Percentiles rank a stretch among this genome's conserved stretches.
Conservation (phyloP, 2,888 invertebrate species). For the Pterobdella sp. region DNA sequence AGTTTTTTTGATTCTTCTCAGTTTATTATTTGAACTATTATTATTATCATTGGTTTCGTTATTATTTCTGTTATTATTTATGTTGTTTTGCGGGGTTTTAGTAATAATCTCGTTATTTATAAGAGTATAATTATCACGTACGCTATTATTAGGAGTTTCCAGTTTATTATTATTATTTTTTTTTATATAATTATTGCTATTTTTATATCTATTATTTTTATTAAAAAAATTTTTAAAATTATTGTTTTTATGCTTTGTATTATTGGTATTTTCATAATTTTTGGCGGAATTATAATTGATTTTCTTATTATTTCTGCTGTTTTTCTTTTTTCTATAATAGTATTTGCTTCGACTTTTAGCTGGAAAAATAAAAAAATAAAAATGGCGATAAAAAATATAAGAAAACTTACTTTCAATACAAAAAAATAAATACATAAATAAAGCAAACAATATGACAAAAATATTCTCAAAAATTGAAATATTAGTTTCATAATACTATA, state of each 20-base stretch:
- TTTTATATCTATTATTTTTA: conserved; percentile 4
- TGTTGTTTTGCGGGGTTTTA: conserved; percentile 2
- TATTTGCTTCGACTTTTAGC: not conserved
- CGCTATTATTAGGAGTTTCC: conserved; percentile 13
- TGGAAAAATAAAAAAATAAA: no score
- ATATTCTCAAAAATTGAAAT: not conserved
- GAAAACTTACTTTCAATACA: no score
- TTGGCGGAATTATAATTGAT: not conserved
- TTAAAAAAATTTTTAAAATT: not conserved
- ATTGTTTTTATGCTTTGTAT: not conserved
- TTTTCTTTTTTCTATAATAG: not conserved
- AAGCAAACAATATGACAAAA: no score
- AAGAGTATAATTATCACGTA: conserved; percentile 12
- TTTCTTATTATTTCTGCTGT: not conserved
- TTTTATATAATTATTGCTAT: conserved; percentile 11
- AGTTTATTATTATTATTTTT: conserved; percentile 13
- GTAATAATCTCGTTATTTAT: conserved; percentile 11
- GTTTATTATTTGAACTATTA: not conserved
- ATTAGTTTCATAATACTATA: no score
- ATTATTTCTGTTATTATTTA: conserved; percentile 17
- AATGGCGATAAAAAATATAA: no score
- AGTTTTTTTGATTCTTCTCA: not conserved
- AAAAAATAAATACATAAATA: no score
- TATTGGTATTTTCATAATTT: conserved; percentile 10
- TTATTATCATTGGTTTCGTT: conserved; percentile 16